A percentile compares a stretch with the other conserved stretches of the same genome.
phyloP scores from a whole-genome alignment of 2,888 invertebrate genomes.

The Eupithecia insigniata region DNA sequence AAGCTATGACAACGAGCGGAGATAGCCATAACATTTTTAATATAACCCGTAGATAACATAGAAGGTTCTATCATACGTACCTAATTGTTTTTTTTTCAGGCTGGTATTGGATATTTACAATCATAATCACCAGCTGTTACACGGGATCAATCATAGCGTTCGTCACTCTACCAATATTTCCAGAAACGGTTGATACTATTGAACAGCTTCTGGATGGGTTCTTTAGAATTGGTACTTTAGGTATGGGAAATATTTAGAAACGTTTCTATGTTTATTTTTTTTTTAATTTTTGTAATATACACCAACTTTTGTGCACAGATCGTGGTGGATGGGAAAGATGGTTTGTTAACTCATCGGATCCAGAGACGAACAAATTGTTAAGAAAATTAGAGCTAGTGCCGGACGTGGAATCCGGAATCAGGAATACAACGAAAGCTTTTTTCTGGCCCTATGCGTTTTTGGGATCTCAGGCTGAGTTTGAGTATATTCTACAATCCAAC shows the following conservation, averaged over 20 bases:
- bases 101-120: slow-evolving; percentile 93
- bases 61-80: too few relatives aligned
- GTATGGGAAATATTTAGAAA: slow-evolving; percentile 64
- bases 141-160: slow-evolving; percentile 94
- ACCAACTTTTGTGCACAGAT: slow-evolving; percentile 70
- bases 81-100: slow-evolving; percentile 66
- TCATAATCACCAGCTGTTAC: slow-evolving; percentile 92
- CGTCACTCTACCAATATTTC: slow-evolving; percentile 90
- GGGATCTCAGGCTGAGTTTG: slow-evolving; percentile 88
- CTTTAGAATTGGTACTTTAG: slow-evolving; percentile 89
- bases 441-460: slow-evolving; percentile 92
- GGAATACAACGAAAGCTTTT: slow-evolving; percentile 89
- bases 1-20: too few relatives aligned
- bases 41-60: background rate
- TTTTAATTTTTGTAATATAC: too few relatives aligned
- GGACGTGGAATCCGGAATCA: slow-evolving; percentile 87
- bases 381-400: slow-evolving; percentile 88
- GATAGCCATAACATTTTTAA: too few relatives aligned
- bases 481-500: slow-evolving; percentile 89
- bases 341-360: slow-evolving; percentile 89
- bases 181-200: slow-evolving; percentile 88
- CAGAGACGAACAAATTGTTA: slow-evolving; percentile 84
- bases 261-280: too few relatives aligned
- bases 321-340: slow-evolving; percentile 90
- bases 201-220: slow-evolving; percentile 86